Evolutionary conservation across 2,113 vertebrate species (phyloP).

Genomic region (Galeopterus variegatus): DNA sequence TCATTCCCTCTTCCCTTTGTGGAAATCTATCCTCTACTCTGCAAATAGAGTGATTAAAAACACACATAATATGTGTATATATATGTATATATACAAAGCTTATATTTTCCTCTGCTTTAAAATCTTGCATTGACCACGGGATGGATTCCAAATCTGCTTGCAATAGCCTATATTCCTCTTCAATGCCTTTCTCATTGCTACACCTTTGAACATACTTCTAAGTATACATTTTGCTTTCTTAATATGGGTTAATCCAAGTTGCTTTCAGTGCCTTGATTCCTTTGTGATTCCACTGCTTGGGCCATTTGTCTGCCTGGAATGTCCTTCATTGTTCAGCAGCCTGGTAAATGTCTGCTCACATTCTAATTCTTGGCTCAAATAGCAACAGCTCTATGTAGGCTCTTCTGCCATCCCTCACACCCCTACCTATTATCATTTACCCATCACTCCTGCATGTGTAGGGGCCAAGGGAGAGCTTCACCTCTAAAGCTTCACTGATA

Average conservation of each 20-base stretch:
- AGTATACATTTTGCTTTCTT: neutral
- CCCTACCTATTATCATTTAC: neutral
- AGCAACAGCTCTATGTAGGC: neutral
- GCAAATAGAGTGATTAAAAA: neutral
- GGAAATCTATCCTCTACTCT: neutral
- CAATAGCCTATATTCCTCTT: neutral
- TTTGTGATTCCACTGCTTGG: neutral
- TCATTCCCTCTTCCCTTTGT: neutral
- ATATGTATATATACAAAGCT: neutral
- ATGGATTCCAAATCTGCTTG: neutral
- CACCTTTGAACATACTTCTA: too few relatives aligned
- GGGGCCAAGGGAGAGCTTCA: too few relatives aligned
- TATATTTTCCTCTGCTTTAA: neutral
- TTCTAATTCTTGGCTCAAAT: neutral
- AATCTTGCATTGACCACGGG: neutral
- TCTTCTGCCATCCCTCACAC: neutral
- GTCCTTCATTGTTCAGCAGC: neutral
- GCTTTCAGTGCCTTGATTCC: neutral
- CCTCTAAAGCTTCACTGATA: too few relatives aligned
- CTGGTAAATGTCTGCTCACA: neutral
- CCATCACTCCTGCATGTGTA: neutral
- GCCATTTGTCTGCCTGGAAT: neutral
- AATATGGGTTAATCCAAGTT: neutral
- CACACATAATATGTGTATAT: too few relatives aligned
- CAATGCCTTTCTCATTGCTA: neutral